Evolutionary conservation across 35 echinoderm and acorn worm genomes (phyloP).

Genomic region (Lytechinus pictus): DNA sequence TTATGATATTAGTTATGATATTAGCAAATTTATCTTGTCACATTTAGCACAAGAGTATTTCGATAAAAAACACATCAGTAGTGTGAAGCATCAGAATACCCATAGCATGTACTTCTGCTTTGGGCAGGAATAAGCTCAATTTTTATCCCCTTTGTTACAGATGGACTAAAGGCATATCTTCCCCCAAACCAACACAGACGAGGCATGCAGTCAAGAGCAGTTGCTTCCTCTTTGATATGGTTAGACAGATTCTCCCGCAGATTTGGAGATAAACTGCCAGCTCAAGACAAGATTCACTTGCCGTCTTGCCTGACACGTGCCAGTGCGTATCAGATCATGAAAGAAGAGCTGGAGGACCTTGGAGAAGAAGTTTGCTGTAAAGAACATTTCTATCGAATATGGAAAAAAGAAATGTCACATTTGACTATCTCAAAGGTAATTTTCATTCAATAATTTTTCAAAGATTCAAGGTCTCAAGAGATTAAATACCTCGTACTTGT

Average conservation of each 20-base stretch:
- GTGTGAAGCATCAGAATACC: no score
- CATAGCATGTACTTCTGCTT: not conserved
- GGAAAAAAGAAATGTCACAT: conserved; percentile 49
- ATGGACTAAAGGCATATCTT: conserved; percentile 23
- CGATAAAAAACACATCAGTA: no score
- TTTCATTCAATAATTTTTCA: no score
- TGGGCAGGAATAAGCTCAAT: not conserved
- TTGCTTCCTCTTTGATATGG: conserved; percentile 33
- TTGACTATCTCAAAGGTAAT: conserved; percentile 53
- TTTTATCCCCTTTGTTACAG: not conserved
- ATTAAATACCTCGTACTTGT: no score
- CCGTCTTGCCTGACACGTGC: conserved; percentile 51
- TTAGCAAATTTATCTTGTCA: no score
- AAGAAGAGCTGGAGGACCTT: conserved; percentile 10
- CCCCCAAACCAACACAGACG: conserved; percentile 8
- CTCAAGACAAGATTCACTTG: conserved; percentile 46
- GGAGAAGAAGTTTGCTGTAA: conserved; percentile 7
- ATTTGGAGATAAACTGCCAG: conserved; percentile 55
- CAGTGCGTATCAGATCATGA: not conserved
- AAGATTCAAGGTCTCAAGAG: no score
- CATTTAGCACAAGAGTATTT: no score
- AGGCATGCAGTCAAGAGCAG: conserved; percentile 8
- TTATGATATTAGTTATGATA: no score
- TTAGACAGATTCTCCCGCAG: not conserved
- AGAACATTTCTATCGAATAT: conserved; percentile 16